Base-by-base conservation (phyloP, 2,888 invertebrate genomes). In the Muscina levida region DNA sequence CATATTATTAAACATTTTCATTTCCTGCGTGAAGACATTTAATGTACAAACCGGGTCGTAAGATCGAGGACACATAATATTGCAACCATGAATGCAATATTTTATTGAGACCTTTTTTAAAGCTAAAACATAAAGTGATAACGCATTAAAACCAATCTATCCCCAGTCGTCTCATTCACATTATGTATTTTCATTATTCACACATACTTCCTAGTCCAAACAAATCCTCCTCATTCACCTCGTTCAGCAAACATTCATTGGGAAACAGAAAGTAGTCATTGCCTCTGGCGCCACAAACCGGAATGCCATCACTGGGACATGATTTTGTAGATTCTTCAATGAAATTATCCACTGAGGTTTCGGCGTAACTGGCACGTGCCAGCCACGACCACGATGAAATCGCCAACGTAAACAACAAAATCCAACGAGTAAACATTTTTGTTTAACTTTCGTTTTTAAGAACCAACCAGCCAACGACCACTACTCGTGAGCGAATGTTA, bases 211-310 rank as follows among this genome's bases (percentile, higher is more conserved):
- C 51, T 22, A 57, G 65, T 1, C 73, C 83, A 51, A 84, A 66
- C 0, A 84, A 77, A 17, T 68, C 51, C 57, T 84, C 83, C 2
- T 83, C 83, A 74, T 88, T 87, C 26, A 85, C 84, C 82, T 84
- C 85, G 11, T 83, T 37, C 66, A 87, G 59, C 31, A 85, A 84
- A 57, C 88, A 88, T 51, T 85, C 85, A 66, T 86, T 88, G 46
- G 84, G 83, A 72, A 87, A 88, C 3, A 87, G 46, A 57, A 88
- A 75, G 79, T 85, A 85, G 31, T 82, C 83, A 0, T 77, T 82
- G 44, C 71, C 82, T 72, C 74, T 72, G 3, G 83, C 73, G 0
- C 83, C 86, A 74, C 88, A 88, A 17, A 84, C 79, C 15, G 86
- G 87, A 13, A 84, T 81, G 17, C 85, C 84, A 26, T 86, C 87